Base-by-base conservation (phyloP, 1,140 invertebrate species). In the Zaprionus davidi region DNA sequence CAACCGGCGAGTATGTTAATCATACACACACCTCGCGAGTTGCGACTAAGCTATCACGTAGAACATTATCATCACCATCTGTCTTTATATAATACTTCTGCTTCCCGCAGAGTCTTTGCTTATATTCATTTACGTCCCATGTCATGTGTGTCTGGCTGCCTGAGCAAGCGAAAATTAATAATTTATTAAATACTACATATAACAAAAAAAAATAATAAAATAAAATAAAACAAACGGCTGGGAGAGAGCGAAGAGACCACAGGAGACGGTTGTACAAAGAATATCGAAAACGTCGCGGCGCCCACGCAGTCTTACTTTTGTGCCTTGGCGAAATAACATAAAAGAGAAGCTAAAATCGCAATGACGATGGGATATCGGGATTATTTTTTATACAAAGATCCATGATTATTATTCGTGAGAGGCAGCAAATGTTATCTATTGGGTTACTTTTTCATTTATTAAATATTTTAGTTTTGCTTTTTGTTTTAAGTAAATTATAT, bases 111-210 rank as follows among this genome's bases (percentile, higher is more conserved):
- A 51, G 58, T 44, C 53, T 51, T 63, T 68, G 41, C 49, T 31
- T 66, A 72, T 66, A 53, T 66, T 62, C 68, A 86, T 82, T 87
- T 81, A 79, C 83, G 76, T 87, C 69, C 76, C 72, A 82, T 82
- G 82, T 86, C 83, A 86, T 82, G 83, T 75, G 67, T 70, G 66
- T 58, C 73, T 76, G 67, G 57, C 64, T 71, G 62, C 63, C 79
- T 70, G 77, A 58, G 80, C 65, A 68, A 55, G 68, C 58, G 55
- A 82, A 87, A 82, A 80, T 87, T 86, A 86, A 86, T 86, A 86
- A 86, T 87, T 86, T 86, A 86, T 86, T 86, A 87, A 86, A 87
- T 87, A 81, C 78, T 78, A 84, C 71, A 78, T 67, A 57, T 56
- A 81, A 65, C 34, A 71, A 58, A 57, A 31, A 15, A 60, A 34